A percentile compares a stretch with the other conserved stretches of the same genome.
phyloP scores from a whole-genome alignment of 1,140 invertebrate genomes.

The Dufourea novaeangliae region DNA sequence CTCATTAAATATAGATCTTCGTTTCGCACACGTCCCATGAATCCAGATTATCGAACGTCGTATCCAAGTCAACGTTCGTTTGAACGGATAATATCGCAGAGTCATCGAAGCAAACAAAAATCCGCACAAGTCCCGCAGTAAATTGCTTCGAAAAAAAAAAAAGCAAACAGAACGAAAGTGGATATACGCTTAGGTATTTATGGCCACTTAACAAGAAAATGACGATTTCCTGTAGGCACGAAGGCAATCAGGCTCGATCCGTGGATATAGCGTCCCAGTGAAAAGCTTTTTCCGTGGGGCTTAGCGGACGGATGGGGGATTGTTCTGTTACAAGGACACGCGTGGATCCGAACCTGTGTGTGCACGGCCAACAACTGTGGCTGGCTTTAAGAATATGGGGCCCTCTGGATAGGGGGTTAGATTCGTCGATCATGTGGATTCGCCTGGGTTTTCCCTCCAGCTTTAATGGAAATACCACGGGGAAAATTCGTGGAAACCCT shows the following conservation, averaged over 20 bases:
- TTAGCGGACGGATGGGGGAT: not conserved
- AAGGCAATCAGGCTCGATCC: not conserved
- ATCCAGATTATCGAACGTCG: too few relatives aligned
- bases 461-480: not conserved
- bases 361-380: not conserved
- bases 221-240: not conserved
- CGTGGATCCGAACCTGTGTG: not conserved
- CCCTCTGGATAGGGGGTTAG: constrained; percentile 29
- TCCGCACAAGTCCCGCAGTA: too few relatives aligned
- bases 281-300: not conserved
- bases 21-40: too few relatives aligned
- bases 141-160: too few relatives aligned
- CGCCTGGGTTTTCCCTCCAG: not conserved
- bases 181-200: too few relatives aligned
- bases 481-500: not conserved
- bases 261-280: not conserved
- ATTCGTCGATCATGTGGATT: not conserved
- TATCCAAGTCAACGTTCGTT: too few relatives aligned
- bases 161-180: too few relatives aligned
- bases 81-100: too few relatives aligned
- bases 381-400: constrained; percentile 2
- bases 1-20: too few relatives aligned
- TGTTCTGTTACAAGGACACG: not conserved
- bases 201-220: not conserved
- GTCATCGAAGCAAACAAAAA: too few relatives aligned